Base-by-base conservation (phyloP, 2,113 vertebrate genomes). In the Eptesicus fuscus region DNA sequence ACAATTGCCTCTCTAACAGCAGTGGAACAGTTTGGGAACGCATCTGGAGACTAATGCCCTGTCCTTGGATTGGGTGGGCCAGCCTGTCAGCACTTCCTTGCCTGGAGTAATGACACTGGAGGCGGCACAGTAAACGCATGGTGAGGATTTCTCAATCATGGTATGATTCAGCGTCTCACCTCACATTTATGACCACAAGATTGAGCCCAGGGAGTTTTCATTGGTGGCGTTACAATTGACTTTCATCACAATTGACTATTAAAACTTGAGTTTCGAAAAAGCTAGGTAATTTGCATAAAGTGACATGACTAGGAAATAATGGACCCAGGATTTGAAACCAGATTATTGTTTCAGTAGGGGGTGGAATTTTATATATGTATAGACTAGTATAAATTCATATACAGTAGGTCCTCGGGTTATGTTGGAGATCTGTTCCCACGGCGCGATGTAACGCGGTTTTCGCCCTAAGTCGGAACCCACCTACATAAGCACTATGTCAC, bases 211-310 rank as follows among this genome's bases (percentile, higher is more conserved):
- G 40, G 56, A 85, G 44, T 23, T 69, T 91, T 94, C 70, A 87
- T 7, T 74, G 85, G 86, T 74, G 65, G 35, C 8, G 53, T 42
- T 65, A 77, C 17, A 83, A 70, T 7, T 69, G 22, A 7, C 13
- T 88, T 88, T 93, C 18, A 73, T 76, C 65, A 84, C 67, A 88
- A 70, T 0, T 91, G 73, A 69, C 51, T 83, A 61, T 89, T 86
- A 53, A 22, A 88, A 95, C 89, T 51, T 74, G 69, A 92, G n/a
- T 85, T 87, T 94, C 40, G 74, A 37, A 37, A 91, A 96, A 88
- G 22, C 23, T 70, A 74, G 89, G 12, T 37, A 37, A 88, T 77
- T 90, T 87, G 22, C 47, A 90, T 86, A 56, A 86, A 74, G 22
- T 65, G 69, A 82, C 63, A 20, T 87, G 11, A 49, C 32, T 74